Conservation (phyloP, 2,888 invertebrate genomes). For the Formica aserva region DNA sequence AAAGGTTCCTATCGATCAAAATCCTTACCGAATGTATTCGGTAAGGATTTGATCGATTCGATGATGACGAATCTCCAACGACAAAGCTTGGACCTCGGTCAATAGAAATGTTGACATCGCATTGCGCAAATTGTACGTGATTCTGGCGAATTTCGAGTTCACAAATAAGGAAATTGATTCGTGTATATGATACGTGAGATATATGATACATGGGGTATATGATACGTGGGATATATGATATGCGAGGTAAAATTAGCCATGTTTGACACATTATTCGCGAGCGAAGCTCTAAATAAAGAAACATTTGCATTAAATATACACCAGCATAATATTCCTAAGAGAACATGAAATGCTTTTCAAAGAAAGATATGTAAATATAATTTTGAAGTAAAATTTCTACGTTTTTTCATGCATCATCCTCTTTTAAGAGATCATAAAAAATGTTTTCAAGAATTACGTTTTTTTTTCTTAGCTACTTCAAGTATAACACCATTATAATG, state of each 20-base stretch:
- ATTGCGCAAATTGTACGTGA: slow-evolving; percentile 46
- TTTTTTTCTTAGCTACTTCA: slow-evolving; percentile 20
- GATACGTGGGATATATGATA: background rate
- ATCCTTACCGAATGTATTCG: slow-evolving; percentile 51
- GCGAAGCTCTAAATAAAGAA: background rate
- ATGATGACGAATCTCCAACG: background rate
- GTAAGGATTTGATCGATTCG: slow-evolving; percentile 53
- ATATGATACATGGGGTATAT: background rate
- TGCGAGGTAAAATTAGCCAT: background rate
- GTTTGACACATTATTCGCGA: slow-evolving; percentile 7
- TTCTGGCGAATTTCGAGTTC: background rate
- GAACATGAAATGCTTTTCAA: background rate
- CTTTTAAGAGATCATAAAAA: background rate
- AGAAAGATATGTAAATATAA: background rate
- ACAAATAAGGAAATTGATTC: slow-evolving; percentile 25
- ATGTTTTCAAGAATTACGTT: background rate
- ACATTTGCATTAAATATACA: background rate
- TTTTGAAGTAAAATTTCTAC: background rate
- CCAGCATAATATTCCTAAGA: background rate
- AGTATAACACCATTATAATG: slow-evolving; percentile 26
- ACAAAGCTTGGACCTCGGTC: slow-evolving; percentile 43
- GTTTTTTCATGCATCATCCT: background rate
- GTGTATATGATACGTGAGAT: background rate
- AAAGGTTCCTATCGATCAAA: slow-evolving; percentile 1
- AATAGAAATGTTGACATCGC: slow-evolving; percentile 26